These are phyloP conservation scores for Corythaixoides concolor DNA, from an alignment of 2,113 vertebrate genomes.

Conservation along the genomic window DNA sequence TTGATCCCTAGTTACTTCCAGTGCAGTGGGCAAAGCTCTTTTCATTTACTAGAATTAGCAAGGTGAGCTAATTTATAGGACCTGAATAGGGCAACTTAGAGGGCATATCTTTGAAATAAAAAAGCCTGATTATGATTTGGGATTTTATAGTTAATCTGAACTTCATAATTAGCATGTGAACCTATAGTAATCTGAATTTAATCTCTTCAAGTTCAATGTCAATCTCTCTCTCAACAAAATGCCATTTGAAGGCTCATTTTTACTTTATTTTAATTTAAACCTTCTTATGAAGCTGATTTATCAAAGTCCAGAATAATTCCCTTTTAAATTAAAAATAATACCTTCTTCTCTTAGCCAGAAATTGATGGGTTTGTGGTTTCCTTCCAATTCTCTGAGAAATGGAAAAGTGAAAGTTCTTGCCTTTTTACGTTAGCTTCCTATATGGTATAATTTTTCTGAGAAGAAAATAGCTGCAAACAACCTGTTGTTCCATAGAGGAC, in stretches of 20 bases:
- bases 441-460: background rate
- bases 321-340: conserved; percentile 32
- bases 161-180: background rate
- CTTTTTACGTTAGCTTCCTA: background rate
- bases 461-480: background rate
- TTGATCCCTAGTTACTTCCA: background rate
- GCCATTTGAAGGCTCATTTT: background rate
- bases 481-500: background rate
- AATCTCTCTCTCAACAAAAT: background rate
- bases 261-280: conserved; percentile 38
- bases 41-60: background rate
- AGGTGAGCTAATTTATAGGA: conserved; percentile 11
- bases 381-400: background rate
- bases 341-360: background rate
- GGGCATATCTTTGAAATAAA: background rate
- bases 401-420: background rate
- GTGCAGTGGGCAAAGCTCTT: background rate
- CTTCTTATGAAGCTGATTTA: background rate
- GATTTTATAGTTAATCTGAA: conserved; percentile 20
- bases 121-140: background rate
- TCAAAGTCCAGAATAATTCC: background rate
- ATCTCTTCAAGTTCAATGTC: conserved; percentile 1
- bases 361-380: background rate
- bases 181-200: conserved; percentile 6
- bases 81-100: background rate